These are phyloP conservation scores for Rhagonycha fulva DNA, from an alignment of 2,888 invertebrate species.

Conservation along the genomic window DNA sequence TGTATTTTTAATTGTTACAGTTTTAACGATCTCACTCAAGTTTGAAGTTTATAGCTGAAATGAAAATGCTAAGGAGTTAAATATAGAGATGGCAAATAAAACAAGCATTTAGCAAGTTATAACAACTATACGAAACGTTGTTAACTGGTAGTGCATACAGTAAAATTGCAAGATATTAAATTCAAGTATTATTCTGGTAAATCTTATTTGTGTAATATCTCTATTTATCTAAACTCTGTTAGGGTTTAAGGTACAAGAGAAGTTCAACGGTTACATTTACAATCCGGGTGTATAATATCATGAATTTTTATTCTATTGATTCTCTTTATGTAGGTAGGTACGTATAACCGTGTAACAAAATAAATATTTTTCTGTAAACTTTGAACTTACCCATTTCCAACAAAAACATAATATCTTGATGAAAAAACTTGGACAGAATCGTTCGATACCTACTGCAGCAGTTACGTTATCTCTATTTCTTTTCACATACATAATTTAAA, in stretches of 20 bases:
- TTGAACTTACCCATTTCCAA: not conserved
- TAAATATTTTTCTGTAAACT: not conserved
- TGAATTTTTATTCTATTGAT: not conserved
- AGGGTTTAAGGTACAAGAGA: not conserved
- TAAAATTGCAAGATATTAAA: not conserved
- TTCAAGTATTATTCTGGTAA: not conserved
- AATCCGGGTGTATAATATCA: not conserved
- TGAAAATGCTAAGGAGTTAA: not conserved
- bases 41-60: not conserved
- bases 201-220: not conserved
- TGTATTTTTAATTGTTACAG: not conserved
- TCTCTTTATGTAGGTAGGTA: too few relatives aligned
- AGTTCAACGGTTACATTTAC: not conserved
- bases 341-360: not conserved
- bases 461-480: not conserved
- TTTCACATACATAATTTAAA: not conserved
- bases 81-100: not conserved
- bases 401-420: not conserved
- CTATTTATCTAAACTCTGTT: not conserved
- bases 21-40: not conserved
- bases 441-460: not conserved
- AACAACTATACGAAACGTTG: not conserved
- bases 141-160: not conserved
- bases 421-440: not conserved
- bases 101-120: not conserved